These are phyloP conservation scores for Panzeria rudis DNA, from an alignment of 2,888 invertebrate species.

Conservation along the genomic window DNA sequence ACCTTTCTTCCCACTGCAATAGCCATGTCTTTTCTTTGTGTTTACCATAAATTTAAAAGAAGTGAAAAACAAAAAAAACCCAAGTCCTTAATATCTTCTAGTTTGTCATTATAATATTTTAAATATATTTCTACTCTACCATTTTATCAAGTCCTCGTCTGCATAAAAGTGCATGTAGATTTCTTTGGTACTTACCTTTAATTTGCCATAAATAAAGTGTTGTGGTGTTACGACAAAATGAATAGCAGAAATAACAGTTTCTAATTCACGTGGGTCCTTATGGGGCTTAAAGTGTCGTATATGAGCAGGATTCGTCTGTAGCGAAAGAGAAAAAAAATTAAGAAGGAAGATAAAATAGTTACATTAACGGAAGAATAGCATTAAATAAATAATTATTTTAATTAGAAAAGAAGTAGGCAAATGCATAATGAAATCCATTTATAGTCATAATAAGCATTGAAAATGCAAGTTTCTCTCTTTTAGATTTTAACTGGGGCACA, in stretches of 20 bases:
- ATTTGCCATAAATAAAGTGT: slow-evolving; percentile 84
- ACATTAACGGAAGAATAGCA: slow-evolving; percentile 32
- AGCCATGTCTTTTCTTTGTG: background rate
- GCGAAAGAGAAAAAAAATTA: slow-evolving; percentile 14
- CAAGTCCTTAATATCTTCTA: slow-evolving; percentile 47
- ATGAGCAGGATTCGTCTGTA: slow-evolving; percentile 79
- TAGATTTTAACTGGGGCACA: slow-evolving; percentile 39
- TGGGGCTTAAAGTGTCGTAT: slow-evolving; percentile 78
- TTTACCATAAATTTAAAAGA: no score
- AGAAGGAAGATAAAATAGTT: slow-evolving; percentile 45
- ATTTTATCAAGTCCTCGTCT: slow-evolving; percentile 20
- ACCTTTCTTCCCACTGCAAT: background rate
- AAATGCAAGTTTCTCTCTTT: background rate
- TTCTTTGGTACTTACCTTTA: slow-evolving; percentile 82
- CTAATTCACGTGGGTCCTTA: slow-evolving; percentile 80
- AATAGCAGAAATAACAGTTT: slow-evolving; percentile 84
- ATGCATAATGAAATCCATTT: slow-evolving; percentile 52
- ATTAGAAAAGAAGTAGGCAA: slow-evolving; percentile 48
- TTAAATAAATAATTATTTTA: slow-evolving; percentile 64
- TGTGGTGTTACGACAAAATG: slow-evolving; percentile 84
- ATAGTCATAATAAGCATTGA: slow-evolving; percentile 30
- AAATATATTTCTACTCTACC: slow-evolving; percentile 6
- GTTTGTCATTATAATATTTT: slow-evolving; percentile 48
- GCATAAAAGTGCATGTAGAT: slow-evolving; percentile 47
- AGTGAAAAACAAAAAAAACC: background rate